Evolutionary conservation across 2,797 vertebrate genomes (phyloP), one percentile per base, ranked within the genome.

Genomic region (Rhinogobio ventralis): DNA sequence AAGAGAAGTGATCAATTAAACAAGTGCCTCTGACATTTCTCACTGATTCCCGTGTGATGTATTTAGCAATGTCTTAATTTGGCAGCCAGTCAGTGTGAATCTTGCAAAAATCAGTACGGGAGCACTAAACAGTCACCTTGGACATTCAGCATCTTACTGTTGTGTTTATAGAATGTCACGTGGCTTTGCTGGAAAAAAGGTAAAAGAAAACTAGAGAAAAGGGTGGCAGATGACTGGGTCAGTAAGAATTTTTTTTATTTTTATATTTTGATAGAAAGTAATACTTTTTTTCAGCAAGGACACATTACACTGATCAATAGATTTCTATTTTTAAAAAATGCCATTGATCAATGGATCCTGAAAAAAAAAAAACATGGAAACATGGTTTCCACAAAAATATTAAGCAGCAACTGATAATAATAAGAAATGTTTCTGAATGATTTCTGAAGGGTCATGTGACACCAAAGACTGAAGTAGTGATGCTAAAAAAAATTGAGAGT

Each of bases 1-100:
- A 60, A 60, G 36, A 77, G 55, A 77, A 45, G 55, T 28, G 55
- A 62, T 77, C 55, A 77, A 77, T 77, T 62, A 62, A 77, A 77
- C 55, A 45, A 62, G 53, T 45, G 8, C 9, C 55, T 77, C 5
- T 77, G 55, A 45, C 36, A 62, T 60, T 77, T 77, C 23, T 28
- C 74, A 28, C 55, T 36, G 33, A 68, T 42, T 25, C 55, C 55
- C 36, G 6, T 60, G 75, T 25, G 15, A 28, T 62, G 75, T 77
- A 20, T 77, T 77, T 62, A 28, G 55, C 8, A 25, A 57, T 45
- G 55, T n/a, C 55, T 62, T 77, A 11, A 60, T 77, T 77, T 60
- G 55, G n/a, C 53, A 42, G 55, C 75, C 55, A 42, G 55, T 62
- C 36, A 10, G 19, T 62, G 36, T 45, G 55, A 77, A 45, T 77